Base-by-base conservation (phyloP, 1,140 invertebrate genomes). In the Eupeodes corollae region DNA sequence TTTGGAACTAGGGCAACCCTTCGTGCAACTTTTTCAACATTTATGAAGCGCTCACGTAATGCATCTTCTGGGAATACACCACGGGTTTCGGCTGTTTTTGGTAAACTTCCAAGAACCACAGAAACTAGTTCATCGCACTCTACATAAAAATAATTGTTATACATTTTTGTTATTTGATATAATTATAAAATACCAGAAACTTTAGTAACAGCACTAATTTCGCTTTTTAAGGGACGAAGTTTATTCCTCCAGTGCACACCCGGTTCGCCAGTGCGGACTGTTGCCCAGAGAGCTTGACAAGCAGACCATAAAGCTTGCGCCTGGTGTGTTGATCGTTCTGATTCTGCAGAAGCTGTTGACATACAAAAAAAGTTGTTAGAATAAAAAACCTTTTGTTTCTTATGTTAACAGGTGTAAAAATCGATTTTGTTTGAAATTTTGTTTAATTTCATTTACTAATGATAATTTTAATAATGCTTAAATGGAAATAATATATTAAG, bases 291-390 rank as follows among this genome's bases (percentile, higher is more conserved):
- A 14, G 88, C 79, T 59, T 94, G 87, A 62, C 88, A 93, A 10
- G 92, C 86, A 46, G 88, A 79, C 94, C 93, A 98, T 52, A 96
- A 75, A 31, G 88, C 78, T 65, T 94, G 90, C 5, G 89, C 83
- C 53, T 88, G 79, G 47, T 83, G 79, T 0, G 84, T 82, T 49
- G 80, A 77, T 56, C 80, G 82, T 56, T 96, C 92, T 21, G 82
- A 77, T 18, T 83, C 80, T 37, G 86, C 80, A 32, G 89, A 79
- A 39, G 75, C 88, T 91, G 61, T 32, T 75, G 78, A 56, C 49
- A 56, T 33, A 43, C 6, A 47, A 31, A 43, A 15, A 30, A n/a
- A n/a, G n/a, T n/a, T n/a, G n/a, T 8, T 31, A 42, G 18, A 42
- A 44, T 32, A 19, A 39, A 34, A 14, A 6, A 49, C n/a, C n/a